These are phyloP conservation scores for Tapera naevia DNA, from an alignment of 2,797 vertebrate genomes.

Conservation along the genomic window DNA sequence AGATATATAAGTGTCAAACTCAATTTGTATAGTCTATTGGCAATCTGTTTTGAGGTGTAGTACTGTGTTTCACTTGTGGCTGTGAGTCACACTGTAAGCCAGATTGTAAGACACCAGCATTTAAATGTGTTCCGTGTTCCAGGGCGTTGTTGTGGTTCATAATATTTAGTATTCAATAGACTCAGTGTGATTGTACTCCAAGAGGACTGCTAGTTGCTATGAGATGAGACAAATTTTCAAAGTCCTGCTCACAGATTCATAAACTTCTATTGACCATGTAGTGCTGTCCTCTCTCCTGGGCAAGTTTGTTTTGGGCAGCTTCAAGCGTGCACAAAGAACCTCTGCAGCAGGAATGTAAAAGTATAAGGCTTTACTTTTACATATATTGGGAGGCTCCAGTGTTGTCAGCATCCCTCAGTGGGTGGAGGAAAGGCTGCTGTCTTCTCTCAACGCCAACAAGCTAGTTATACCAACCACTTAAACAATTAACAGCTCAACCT, in stretches of 20 bases:
- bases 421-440: background rate
- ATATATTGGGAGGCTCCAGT: background rate
- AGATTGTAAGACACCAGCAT: background rate
- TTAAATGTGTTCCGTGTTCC: background rate
- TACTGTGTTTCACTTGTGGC: background rate
- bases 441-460: fast-evolving
- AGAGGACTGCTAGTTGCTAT: background rate
- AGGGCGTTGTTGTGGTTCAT: background rate
- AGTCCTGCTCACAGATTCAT: background rate
- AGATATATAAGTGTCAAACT: background rate
- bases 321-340: background rate
- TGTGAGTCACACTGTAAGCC: background rate
- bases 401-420: fast-evolving
- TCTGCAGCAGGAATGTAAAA: background rate
- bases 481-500: background rate
- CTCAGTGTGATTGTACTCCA: background rate
- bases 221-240: background rate
- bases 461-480: background rate
- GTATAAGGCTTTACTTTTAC: no score
- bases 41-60: background rate
- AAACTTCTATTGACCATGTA: background rate
- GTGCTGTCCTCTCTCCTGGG: background rate
- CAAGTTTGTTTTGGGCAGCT: background rate
- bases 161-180: background rate
- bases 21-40: background rate